Evolutionary conservation across 2,888 invertebrate species (phyloP).

Genomic region (Drosophila hamatofila): DNA sequence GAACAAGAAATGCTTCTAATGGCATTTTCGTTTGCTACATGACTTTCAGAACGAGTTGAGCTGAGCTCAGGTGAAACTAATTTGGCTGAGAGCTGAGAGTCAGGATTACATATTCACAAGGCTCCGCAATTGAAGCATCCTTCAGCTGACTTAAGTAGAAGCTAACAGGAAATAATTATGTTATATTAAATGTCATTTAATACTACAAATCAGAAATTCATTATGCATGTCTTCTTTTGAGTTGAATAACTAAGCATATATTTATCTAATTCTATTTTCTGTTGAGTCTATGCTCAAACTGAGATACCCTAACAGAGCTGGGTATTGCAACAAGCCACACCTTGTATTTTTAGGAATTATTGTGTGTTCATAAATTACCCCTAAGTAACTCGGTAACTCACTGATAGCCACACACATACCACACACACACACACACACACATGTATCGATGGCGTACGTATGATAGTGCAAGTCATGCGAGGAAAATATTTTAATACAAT

Average conservation of each 20-base stretch:
- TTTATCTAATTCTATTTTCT: background rate
- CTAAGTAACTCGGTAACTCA: conserved; percentile 44
- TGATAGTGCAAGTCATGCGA: conserved; percentile 67
- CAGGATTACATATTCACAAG: background rate
- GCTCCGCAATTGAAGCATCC: background rate
- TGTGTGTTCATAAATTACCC: conserved; percentile 32
- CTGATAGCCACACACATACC: conserved; percentile 19
- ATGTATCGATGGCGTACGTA: conserved; percentile 24
- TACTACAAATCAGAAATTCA: background rate
- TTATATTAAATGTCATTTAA: background rate
- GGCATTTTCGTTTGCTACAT: conserved; percentile 12
- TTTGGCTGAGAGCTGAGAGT: background rate
- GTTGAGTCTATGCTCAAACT: background rate
- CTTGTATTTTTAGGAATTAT: conserved; percentile 18
- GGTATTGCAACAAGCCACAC: conserved; percentile 12
- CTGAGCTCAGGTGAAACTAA: conserved; percentile 1
- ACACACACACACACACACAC: conserved; percentile 1
- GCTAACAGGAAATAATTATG: background rate
- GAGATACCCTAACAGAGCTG: background rate
- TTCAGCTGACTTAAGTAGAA: background rate
- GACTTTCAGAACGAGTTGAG: conserved; percentile 25
- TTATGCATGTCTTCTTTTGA: background rate
- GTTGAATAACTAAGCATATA: background rate
- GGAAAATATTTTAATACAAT: conserved; percentile 57
- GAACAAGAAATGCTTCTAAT: conserved; percentile 6